These are phyloP conservation scores for Ranitomeya imitator DNA, from an alignment of 2,113 vertebrate species.

Conservation along the genomic window DNA sequence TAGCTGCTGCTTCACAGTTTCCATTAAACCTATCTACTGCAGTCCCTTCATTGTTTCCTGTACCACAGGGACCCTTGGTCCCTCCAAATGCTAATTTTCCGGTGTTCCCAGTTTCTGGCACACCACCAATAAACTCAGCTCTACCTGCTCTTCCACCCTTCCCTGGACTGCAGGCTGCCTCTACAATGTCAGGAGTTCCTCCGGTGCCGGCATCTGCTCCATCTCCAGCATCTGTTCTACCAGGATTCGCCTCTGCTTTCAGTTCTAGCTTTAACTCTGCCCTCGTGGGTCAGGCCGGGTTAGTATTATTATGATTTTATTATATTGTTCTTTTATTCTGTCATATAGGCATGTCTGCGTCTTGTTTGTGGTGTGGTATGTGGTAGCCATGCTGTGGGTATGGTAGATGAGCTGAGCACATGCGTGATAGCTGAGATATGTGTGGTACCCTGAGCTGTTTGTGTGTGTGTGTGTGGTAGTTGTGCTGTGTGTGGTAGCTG, in stretches of 20 bases:
- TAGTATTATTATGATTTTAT: conserved; percentile 59
- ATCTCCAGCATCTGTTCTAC: conserved; percentile 87
- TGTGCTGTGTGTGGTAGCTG: too few species aligned
- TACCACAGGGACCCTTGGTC: conserved; percentile 75
- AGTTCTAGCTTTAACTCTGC: conserved; percentile 95
- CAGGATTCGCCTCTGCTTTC: conserved; percentile 93
- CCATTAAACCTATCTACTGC: conserved; percentile 83
- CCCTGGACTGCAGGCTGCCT: conserved; percentile 85
- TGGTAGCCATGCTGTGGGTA: too few species aligned
- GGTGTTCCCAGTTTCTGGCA: conserved; percentile 84
- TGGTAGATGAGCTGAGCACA: too few species aligned
- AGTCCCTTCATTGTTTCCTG: conserved; percentile 83
- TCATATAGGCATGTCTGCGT: too few species aligned
- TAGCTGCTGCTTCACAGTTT: conserved; percentile 76
- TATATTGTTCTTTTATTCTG: background rate
- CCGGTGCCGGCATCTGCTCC: conserved; percentile 82
- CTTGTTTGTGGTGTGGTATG: too few species aligned
- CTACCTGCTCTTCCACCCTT: conserved; percentile 88
- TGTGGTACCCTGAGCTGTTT: too few species aligned
- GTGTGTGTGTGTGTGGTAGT: too few species aligned
- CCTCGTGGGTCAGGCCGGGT: conserved; percentile 85
- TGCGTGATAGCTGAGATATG: too few species aligned
- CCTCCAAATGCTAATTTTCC: conserved; percentile 81
- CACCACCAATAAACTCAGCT: conserved; percentile 83
- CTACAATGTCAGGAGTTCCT: conserved; percentile 84